Percentiles rank a stretch among this genome's conserved stretches.
These are phyloP conservation scores for Eupithecia exiguata DNA, from an alignment of 2,888 invertebrate species.

Conservation along the genomic window DNA sequence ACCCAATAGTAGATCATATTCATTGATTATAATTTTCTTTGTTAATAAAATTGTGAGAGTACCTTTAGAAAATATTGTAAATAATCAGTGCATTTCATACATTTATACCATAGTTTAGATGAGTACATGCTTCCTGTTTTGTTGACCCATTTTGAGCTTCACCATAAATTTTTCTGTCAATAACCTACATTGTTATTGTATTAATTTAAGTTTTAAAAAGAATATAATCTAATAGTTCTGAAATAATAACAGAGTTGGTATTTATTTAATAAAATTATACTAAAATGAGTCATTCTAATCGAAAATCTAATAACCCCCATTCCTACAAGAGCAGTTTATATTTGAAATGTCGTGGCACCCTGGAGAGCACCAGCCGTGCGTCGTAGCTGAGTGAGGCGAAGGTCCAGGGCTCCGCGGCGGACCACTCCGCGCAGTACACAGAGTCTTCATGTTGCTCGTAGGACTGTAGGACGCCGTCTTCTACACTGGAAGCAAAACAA, in stretches of 20 bases:
- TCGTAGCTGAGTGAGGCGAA: constrained; percentile 99
- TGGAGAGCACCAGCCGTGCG: constrained; percentile 95
- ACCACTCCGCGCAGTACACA: constrained; percentile 99
- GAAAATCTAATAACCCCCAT: not conserved
- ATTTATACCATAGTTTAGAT: too few relatives aligned
- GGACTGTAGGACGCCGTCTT: constrained; percentile 94
- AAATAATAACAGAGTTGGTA: not conserved
- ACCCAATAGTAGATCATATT: not conserved
- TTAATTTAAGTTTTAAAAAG: too few relatives aligned
- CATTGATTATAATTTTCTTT: too few relatives aligned
- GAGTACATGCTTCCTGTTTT: too few relatives aligned
- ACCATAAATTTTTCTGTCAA: too few relatives aligned
- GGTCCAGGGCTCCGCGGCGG: constrained; percentile 98
- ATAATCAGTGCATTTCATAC: too few relatives aligned
- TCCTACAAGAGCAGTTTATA: constrained; percentile 93
- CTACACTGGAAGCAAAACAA: constrained; percentile 75
- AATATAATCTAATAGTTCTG: too few relatives aligned
- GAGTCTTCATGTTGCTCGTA: constrained; percentile 99
- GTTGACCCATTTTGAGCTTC: too few relatives aligned
- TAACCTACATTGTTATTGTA: too few relatives aligned
- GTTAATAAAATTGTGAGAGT: too few relatives aligned
- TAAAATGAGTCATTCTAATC: not conserved
- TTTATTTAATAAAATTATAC: not conserved
- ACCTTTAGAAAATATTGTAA: too few relatives aligned
- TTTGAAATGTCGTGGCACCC: constrained; percentile 96